Evolutionary conservation across 1,140 invertebrate species (phyloP), one percentile per base, ranked within the genome.

Genomic region (Lasioglossum baleicum): DNA sequence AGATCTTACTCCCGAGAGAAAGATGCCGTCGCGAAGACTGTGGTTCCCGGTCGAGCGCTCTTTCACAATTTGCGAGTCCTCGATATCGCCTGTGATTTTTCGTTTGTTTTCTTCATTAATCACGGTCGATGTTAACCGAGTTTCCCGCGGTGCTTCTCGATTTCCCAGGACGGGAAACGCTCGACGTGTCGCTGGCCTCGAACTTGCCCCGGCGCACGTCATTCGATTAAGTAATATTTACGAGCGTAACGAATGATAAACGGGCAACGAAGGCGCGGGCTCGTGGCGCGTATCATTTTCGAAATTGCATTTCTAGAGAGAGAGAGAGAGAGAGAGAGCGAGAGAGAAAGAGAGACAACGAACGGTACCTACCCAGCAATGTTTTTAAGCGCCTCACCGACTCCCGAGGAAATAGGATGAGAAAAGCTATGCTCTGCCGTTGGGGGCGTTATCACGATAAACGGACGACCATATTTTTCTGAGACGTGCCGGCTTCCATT

Each of bases 391-490:
- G 78, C 56, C 72, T 68, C 70, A n/a, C 40, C 71, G 78, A 75
- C 69, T 67, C 26, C n/a, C 44, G 78, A 51, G 78, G 63, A 75
- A 75, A 73, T 75, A 68, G 78, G 72, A 80, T 73, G 78, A 80
- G 70, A 73, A 63, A 75, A 68, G 64, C 64, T 74, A 75, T 63
- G 78, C 63, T 58, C 56, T 26, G 26, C 26, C 31, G 22, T 8
- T 26, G 5, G 20, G 26, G 58, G 73, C 66, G 81, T 84, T 84
- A 81, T 81, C 64, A 83, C 69, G 78, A 85, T 83, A 81, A 85
- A 71, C 82, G 76, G 63, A 56, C 61, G 64, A 70, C 72, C 76
- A 81, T 84, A 84, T 84, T 84, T 85, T 85, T 42, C 58, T 70
- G 44, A 58, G 53, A 70, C 76, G 66, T 73, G 61, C 53, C 61